Conservation (phyloP, 92 coral and sea anemone genomes). For the Pocillopora grandis region DNA sequence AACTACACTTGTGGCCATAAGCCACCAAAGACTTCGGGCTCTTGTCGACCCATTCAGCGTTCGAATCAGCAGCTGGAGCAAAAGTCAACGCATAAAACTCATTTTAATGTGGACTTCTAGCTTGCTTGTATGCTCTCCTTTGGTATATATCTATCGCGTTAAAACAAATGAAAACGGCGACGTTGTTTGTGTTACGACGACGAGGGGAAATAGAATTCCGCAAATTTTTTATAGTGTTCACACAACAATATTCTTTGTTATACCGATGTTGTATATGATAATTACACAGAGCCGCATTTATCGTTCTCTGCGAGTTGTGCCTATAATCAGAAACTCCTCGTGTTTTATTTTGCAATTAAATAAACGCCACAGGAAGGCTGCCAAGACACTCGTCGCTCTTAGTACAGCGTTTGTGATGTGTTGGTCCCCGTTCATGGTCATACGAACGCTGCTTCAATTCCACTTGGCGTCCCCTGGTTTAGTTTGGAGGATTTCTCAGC, state of each 20-base stretch:
- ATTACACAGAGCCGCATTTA: slow-evolving; percentile 16
- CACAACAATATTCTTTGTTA: slow-evolving; percentile 14
- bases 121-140: slow-evolving; percentile 2
- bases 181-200: slow-evolving; percentile 22
- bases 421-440: slow-evolving; percentile 55
- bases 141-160: neutral
- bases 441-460: slow-evolving; percentile 49
- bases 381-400: slow-evolving; percentile 28
- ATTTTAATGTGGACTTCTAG: neutral
- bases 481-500: slow-evolving; percentile 40
- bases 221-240: slow-evolving; percentile 35
- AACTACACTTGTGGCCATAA: no score
- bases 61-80: no score
- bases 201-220: slow-evolving; percentile 32
- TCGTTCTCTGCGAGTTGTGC: neutral
- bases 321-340: neutral
- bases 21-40: no score
- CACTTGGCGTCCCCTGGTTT: slow-evolving; percentile 17
- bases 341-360: neutral
- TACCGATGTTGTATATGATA: slow-evolving; percentile 23
- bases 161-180: neutral
- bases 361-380: slow-evolving; percentile 32
- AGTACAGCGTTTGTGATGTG: slow-evolving; percentile 40
- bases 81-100: no score
- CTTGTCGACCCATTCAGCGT: no score